Evolutionary conservation across 1,140 invertebrate species (phyloP).

Genomic region (Drosophila lowei): DNA sequence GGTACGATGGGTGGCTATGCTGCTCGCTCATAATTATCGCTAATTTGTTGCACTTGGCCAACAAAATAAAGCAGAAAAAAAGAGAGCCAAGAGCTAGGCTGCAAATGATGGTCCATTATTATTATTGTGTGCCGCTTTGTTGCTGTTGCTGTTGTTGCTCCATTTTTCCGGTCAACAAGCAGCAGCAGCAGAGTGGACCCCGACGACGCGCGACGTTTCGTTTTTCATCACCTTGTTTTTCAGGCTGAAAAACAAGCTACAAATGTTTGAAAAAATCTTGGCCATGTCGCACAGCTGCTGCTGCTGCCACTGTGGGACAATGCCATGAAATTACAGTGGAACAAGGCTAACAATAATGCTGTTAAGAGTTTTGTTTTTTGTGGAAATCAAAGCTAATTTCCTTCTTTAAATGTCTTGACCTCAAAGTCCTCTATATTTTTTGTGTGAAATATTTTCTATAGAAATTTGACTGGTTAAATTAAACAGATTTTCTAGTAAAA

Average conservation of each 20-base stretch:
- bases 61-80: too few relatives aligned
- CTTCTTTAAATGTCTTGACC: too few relatives aligned
- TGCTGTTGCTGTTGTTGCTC: conserved; percentile 44
- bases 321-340: conserved; percentile 24
- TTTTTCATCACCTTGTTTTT: conserved; percentile 53
- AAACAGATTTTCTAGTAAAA: too few relatives aligned
- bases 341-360: too few relatives aligned
- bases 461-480: too few relatives aligned
- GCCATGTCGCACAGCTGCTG: conserved; percentile 30
- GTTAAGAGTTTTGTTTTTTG: too few relatives aligned
- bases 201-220: conserved; percentile 21
- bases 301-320: conserved; percentile 11
- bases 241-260: conserved; percentile 3
- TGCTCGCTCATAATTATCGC: conserved; percentile 39
- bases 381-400: conserved; percentile 46
- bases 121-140: conserved; percentile 47
- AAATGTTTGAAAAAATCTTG: conserved; percentile 48
- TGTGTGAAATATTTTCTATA: too few relatives aligned
- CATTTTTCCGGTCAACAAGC: conserved; percentile 63
- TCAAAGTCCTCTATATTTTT: too few relatives aligned
- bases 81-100: conserved; percentile 33
- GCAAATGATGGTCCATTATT: conserved; percentile 34
- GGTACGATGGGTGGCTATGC: neutral
- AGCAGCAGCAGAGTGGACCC: conserved; percentile 5
- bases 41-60: conserved; percentile 53